phyloP scores from a whole-genome alignment of 2,797 vertebrate species.

The Micromesistius poutassou region DNA sequence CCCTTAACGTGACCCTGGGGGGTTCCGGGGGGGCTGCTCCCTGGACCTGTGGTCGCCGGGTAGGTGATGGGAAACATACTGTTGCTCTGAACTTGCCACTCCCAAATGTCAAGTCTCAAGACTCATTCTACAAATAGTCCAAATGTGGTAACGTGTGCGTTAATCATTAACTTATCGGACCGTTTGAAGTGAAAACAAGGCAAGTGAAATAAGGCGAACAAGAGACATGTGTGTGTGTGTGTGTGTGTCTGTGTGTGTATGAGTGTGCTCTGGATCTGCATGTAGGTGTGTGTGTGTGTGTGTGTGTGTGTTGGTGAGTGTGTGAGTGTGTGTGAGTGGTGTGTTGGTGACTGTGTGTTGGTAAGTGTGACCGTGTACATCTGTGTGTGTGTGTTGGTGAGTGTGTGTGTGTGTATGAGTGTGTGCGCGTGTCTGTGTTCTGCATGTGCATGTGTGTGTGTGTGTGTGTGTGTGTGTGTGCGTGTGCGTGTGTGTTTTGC shows the following conservation, averaged over 20 bases:
- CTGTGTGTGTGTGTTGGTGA: background rate
- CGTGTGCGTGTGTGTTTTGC: background rate
- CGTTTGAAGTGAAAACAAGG: background rate
- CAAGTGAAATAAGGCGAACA: background rate
- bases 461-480: constrained; percentile 5
- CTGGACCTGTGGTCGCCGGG: background rate
- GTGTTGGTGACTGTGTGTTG: too few species aligned
- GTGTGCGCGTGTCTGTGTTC: background rate
- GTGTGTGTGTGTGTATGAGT: background rate
- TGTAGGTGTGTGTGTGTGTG: too few species aligned
- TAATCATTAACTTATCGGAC: background rate
- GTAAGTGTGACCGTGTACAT: background rate
- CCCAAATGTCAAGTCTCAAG: background rate
- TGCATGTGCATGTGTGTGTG: background rate
- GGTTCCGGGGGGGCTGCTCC: background rate
- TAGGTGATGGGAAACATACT: constrained; percentile 3
- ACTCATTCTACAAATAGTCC: background rate
- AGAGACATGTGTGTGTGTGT: background rate
- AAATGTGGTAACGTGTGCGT: background rate
- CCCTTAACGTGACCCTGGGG: background rate
- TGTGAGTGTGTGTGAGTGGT: background rate
- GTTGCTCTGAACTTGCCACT: background rate
- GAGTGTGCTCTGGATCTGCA: too few species aligned
- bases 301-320: too few species aligned
- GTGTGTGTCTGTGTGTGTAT: too few species aligned